These are phyloP conservation scores for Malurus leucopterus DNA, from an alignment of 2,797 vertebrate species.

Conservation along the genomic window DNA sequence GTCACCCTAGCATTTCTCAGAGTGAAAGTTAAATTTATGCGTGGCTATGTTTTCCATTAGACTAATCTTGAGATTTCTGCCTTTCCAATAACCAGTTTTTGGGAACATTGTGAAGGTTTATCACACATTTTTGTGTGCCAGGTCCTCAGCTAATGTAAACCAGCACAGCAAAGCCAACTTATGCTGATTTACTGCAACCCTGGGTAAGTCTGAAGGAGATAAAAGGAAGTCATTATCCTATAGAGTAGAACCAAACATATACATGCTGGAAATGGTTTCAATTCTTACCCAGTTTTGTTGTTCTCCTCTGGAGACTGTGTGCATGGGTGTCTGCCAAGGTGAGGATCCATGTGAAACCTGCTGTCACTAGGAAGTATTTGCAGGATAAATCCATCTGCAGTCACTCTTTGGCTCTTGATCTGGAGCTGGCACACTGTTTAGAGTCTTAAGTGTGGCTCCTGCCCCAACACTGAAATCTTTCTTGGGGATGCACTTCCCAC, in stretches of 20 bases:
- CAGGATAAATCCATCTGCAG: not conserved
- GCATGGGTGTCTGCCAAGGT: not conserved
- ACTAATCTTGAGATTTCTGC: not conserved
- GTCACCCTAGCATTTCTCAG: not conserved
- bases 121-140: not conserved
- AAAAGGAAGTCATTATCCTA: not conserved
- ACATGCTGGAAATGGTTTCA: not conserved
- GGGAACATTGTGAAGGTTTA: not conserved
- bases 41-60: not conserved
- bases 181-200: not conserved
- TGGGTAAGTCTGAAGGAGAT: not conserved
- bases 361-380: not conserved
- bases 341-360: not conserved
- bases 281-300: not conserved
- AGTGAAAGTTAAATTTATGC: not conserved
- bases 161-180: not conserved
- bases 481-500: not conserved
- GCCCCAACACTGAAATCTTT: not conserved
- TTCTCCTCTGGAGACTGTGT: not conserved
- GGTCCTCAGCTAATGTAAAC: not conserved
- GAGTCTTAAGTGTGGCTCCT: not conserved
- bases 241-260: not conserved
- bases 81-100: not conserved
- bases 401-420: not conserved
- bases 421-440: not conserved